Conservation (phyloP, 2,888 invertebrate species). For the Stenodema calcarata region DNA sequence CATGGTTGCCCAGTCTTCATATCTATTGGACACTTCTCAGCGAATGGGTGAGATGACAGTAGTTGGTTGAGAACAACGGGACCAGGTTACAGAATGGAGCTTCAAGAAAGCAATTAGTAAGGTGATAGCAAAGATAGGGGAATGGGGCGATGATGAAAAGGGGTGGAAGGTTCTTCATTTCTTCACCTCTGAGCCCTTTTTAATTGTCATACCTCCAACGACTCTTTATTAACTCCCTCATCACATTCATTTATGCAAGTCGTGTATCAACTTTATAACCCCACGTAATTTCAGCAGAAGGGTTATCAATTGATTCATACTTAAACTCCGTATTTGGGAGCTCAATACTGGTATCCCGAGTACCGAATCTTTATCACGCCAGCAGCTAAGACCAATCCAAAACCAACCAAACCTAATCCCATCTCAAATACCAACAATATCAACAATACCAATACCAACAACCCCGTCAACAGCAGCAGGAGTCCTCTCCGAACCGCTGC, state of each 20-base stretch:
- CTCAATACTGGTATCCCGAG: neutral
- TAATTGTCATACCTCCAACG: slow-evolving; percentile 39
- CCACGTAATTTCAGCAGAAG: neutral
- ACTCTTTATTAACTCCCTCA: slow-evolving; percentile 30
- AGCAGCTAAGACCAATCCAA: no score
- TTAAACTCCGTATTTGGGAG: neutral
- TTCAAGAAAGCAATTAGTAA: neutral
- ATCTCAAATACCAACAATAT: no score
- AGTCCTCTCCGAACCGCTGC: no score
- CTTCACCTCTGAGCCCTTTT: slow-evolving; percentile 25
- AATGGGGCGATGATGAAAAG: neutral
- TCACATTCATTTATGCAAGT: slow-evolving; percentile 44
- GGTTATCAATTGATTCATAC: neutral
- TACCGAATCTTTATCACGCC: no score
- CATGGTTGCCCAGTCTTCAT: no score
- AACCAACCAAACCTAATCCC: no score
- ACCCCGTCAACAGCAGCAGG: no score
- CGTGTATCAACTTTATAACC: slow-evolving; percentile 42
- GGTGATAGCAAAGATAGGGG: neutral
- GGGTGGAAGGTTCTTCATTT: neutral
- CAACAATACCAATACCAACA: no score
- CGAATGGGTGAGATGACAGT: no score
- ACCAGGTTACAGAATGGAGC: neutral
- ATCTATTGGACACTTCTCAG: no score
- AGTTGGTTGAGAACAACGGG: neutral